Conservation (phyloP, 2,113 vertebrate species). For the Chaetodon trifascialis region DNA sequence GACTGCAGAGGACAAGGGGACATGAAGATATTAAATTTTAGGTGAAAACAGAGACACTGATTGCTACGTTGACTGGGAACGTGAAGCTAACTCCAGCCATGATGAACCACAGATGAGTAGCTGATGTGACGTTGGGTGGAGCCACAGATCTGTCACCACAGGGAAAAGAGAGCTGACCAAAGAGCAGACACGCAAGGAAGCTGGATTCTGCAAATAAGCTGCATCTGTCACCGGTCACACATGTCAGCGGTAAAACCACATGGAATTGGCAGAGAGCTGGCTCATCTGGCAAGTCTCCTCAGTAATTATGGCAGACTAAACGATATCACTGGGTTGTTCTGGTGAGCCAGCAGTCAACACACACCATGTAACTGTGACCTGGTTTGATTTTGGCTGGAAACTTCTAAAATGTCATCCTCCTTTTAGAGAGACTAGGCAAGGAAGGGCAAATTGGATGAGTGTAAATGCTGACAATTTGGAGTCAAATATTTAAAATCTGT, state of each 20-base stretch:
- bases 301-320: conserved; percentile 30
- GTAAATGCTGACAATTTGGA: neutral
- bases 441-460: neutral
- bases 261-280: conserved; percentile 20
- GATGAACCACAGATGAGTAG: neutral
- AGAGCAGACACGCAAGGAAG: conserved; percentile 21
- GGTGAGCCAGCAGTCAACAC: conserved; percentile 27
- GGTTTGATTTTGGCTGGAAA: conserved; percentile 17
- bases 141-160: conserved; percentile 18
- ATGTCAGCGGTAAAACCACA: conserved; percentile 43
- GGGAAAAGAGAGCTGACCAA: neutral
- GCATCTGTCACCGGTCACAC: conserved; percentile 47
- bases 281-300: conserved; percentile 40
- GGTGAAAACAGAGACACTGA: neutral
- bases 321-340: conserved; percentile 22
- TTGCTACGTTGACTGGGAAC: conserved; percentile 2
- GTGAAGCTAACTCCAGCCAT: neutral
- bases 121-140: conserved; percentile 12
- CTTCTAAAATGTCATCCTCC: neutral
- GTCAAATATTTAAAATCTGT: neutral
- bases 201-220: conserved; percentile 28
- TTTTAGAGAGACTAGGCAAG: neutral
- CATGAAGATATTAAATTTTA: conserved; percentile 5
- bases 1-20: conserved; percentile 4
- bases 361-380: conserved; percentile 16